Conservation (phyloP, 2,113 vertebrate genomes). For the Hipposideros armiger region DNA sequence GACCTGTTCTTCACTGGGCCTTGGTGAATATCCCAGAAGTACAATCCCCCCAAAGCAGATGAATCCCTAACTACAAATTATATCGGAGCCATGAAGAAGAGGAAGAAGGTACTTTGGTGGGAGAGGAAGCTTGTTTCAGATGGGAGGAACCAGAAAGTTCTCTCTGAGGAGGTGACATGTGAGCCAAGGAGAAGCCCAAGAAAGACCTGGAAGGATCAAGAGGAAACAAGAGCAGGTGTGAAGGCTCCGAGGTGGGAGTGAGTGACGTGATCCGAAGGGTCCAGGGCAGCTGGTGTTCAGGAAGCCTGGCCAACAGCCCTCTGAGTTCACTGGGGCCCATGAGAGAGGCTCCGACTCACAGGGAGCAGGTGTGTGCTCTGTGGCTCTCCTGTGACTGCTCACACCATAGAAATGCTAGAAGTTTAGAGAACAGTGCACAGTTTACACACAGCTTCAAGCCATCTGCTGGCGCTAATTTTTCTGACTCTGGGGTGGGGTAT, state of each 20-base stretch:
- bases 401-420: too few relatives aligned
- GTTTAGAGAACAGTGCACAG: not conserved
- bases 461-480: not conserved
- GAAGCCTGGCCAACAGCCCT: rapidly evolving
- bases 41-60: not conserved
- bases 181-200: not conserved
- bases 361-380: not conserved
- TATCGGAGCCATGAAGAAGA: not conserved
- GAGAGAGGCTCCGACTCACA: not conserved
- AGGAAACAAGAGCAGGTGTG: not conserved
- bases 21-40: not conserved
- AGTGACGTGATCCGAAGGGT: rapidly evolving
- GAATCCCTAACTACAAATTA: not conserved
- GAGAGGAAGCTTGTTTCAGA: not conserved
- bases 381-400: too few relatives aligned
- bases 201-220: not conserved
- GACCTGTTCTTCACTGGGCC: not conserved
- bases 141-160: not conserved
- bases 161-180: not conserved
- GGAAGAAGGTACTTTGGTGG: not conserved
- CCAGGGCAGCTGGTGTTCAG: not conserved
- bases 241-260: not conserved
- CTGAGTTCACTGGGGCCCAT: too few relatives aligned
- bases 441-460: not conserved
- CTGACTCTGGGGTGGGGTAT: not conserved